Evolutionary conservation across 2,113 vertebrate species (phyloP), one percentile per base, ranked within the genome.

Genomic region (Mus spicilegus): DNA sequence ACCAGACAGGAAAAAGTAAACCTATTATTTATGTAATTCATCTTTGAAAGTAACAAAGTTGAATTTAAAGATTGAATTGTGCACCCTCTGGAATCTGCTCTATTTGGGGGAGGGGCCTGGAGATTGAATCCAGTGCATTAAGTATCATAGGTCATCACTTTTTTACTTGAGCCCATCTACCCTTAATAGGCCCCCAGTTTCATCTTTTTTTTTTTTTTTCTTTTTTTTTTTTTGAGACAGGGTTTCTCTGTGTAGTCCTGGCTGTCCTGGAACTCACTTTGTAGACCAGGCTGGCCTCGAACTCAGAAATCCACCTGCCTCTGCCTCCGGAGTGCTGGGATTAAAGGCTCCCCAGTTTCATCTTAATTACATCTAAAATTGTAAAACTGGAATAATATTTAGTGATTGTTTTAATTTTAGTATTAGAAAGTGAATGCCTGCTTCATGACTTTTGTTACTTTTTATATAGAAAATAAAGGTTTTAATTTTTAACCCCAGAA

Each of bases 21-120:
- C 86, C 19, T 90, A 19, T 63, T 96, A 8, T n/a, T 97, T 96
- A 70, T 91, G 16, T 96, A 90, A 87, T 49, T 87, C 13, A 76
- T 88, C 90, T 28, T 95, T 89, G 33, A 92, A 24, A 89, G 22
- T 93, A 56, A 85, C 20, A 96, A 24, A 91, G 19, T n/a, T 89
- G 77, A 94, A 95, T 91, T 77, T 80, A 87, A 90, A 94, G 75
- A 30, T 61, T 58, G 63, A 92, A 54, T 24, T 11, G 70, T 89
- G 30, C 10, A 16, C 22, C 61, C 80, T 89, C n/a, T 93, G 5
- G 12, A 86, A 4, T 70, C 67, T 61, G 61, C 19, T 16, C 28
- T 36, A 46, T 49, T 63, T 61, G 49, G 20, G 46, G 26, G 39
- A 14, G 26, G 39, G 28, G 10, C 39, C 42, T 51, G 17, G 42